Percentiles rank a stretch among this genome's conserved stretches.
Evolutionary conservation across 2,888 invertebrate species (phyloP).

Genomic region (Chloroclystis v-ata): DNA sequence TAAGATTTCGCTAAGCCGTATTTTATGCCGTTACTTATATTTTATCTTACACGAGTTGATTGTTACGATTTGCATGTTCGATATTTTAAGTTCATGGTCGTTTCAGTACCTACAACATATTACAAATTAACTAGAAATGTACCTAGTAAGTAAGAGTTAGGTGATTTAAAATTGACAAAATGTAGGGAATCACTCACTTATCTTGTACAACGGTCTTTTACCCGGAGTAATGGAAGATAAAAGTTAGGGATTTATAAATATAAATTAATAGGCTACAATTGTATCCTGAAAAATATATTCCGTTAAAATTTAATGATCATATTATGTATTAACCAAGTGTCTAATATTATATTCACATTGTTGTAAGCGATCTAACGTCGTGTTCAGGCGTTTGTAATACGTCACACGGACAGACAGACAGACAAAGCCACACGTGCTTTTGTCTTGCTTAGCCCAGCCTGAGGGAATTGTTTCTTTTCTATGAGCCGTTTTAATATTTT

Average conservation of each 20-base stretch:
- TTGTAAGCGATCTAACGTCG: conserved; percentile 14
- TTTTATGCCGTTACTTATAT: background rate
- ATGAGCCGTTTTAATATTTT: conserved; percentile 16
- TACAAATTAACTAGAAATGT: too few relatives aligned
- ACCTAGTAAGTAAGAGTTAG: too few relatives aligned
- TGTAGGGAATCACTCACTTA: too few relatives aligned
- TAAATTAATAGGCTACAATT: too few relatives aligned
- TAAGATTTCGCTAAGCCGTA: background rate
- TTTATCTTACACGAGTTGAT: background rate
- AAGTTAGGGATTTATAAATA: too few relatives aligned
- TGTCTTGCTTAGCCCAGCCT: conserved; percentile 47
- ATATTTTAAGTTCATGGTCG: conserved; percentile 1
- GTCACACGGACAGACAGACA: conserved; percentile 14
- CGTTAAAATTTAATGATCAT: too few relatives aligned
- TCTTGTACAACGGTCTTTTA: too few relatives aligned
- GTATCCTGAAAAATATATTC: too few relatives aligned
- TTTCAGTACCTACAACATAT: background rate
- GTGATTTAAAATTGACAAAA: too few relatives aligned
- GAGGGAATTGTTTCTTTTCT: conserved; percentile 41
- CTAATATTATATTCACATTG: background rate
- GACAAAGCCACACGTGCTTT: conserved; percentile 28
- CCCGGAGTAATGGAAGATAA: too few relatives aligned
- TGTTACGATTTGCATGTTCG: background rate
- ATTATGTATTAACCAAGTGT: too few relatives aligned
- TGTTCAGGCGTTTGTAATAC: conserved; percentile 9